Evolutionary conservation across 2,888 invertebrate species (phyloP).

Genomic region (Chironomus riparius): DNA sequence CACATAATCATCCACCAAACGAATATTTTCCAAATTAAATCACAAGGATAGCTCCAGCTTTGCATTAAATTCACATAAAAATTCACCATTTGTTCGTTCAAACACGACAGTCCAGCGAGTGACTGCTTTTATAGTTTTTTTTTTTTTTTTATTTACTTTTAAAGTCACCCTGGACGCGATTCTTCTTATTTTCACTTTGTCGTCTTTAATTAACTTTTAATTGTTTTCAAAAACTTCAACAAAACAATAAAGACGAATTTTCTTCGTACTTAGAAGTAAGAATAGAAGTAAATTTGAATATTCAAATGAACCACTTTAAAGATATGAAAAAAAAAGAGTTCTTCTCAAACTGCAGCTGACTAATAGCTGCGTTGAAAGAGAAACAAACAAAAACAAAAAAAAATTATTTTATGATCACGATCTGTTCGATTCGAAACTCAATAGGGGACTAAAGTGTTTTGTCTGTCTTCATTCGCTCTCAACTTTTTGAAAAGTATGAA

Average conservation of each 20-base stretch:
- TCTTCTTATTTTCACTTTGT: not conserved
- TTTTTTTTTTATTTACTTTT: too few species aligned
- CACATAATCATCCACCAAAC: too few species aligned
- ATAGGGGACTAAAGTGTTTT: conserved; percentile 28
- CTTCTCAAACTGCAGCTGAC: conserved; percentile 1
- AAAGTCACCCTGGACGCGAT: not conserved
- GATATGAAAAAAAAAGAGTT: not conserved
- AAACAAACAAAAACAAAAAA: not conserved
- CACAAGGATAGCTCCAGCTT: too few species aligned
- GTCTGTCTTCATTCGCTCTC: not conserved
- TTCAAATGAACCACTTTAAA: conserved; percentile 13
- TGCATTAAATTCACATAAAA: too few species aligned
- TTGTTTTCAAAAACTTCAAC: not conserved
- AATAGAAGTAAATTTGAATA: not conserved
- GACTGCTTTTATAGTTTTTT: too few species aligned
- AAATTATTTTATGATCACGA: conserved; percentile 1
- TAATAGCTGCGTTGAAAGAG: not conserved
- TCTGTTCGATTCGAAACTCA: conserved; percentile 29
- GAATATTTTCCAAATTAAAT: too few species aligned
- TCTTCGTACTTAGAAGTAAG: not conserved
- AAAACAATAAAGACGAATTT: not conserved
- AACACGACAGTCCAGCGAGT: too few species aligned
- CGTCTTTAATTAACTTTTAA: not conserved
- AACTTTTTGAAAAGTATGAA: not conserved
- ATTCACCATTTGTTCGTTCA: too few species aligned